Evolutionary conservation across 1,140 invertebrate genomes (phyloP).

Genomic region (Eriocheir sinensis): DNA sequence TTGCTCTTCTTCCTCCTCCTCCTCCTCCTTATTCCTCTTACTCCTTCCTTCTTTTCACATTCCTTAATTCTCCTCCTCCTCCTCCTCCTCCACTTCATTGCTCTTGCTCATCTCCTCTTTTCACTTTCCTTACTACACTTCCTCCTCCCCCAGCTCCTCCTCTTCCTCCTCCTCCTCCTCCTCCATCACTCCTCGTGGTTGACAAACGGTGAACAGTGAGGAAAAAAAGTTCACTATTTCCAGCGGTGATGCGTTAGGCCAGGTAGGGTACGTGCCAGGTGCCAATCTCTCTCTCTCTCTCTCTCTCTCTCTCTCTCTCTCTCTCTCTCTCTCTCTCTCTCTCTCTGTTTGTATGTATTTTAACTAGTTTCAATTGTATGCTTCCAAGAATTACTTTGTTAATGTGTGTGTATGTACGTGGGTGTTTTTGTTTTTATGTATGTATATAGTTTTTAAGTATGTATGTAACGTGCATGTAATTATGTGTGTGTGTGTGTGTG

Average conservation of each 20-base stretch:
- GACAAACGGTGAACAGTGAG: neutral
- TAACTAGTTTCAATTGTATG: too few species aligned
- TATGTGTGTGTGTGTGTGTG: too few species aligned
- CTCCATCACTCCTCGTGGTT: neutral
- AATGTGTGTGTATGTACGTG: too few species aligned
- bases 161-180: neutral
- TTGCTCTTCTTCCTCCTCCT: neutral
- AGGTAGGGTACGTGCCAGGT: neutral
- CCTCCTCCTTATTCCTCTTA: neutral
- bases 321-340: neutral
- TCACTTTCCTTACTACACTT: neutral
- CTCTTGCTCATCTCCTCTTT: neutral
- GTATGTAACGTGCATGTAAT: too few species aligned
- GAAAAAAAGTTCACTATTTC: conserved; percentile 7
- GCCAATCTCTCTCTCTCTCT: conserved; percentile 23
- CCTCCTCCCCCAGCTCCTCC: neutral
- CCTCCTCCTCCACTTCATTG: neutral
- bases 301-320: conserved; percentile 45
- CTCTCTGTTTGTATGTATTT: neutral
- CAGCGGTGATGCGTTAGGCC: neutral
- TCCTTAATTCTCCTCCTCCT: neutral
- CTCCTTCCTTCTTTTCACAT: neutral
- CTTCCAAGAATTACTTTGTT: too few species aligned
- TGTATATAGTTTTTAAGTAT: too few species aligned
- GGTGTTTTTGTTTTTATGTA: too few species aligned